Conservation (phyloP, 2,113 vertebrate genomes). For the Semnornis frantzii region DNA sequence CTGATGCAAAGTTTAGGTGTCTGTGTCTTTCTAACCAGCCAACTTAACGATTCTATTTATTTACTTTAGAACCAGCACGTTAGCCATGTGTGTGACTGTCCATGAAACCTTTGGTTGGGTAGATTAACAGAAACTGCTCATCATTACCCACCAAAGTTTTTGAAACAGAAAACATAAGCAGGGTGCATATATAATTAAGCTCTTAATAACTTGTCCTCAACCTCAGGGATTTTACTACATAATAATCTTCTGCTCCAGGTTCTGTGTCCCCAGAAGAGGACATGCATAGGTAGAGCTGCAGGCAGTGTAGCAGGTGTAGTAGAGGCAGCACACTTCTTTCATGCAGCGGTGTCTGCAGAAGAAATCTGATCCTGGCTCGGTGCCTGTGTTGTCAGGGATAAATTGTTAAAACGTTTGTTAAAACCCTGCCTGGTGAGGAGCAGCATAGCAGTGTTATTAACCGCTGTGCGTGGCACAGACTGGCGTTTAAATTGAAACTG, state of each 20-base stretch:
- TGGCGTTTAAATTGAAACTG: fast-evolving
- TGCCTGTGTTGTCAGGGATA: neutral
- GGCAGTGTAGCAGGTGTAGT: fast-evolving
- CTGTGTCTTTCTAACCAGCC: neutral
- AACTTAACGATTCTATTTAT: neutral
- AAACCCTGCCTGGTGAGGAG: neutral
- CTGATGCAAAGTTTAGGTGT: neutral
- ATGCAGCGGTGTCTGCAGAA: neutral
- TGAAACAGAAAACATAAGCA: neutral
- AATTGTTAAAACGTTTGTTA: neutral
- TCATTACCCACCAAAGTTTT: neutral
- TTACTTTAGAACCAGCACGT: neutral
- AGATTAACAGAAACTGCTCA: neutral
- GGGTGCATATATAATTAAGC: neutral
- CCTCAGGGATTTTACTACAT: neutral
- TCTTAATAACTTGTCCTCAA: neutral
- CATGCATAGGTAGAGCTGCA: neutral
- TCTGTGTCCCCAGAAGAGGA: neutral
- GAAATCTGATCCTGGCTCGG: neutral
- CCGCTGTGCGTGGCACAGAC: neutral
- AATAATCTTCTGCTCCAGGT: neutral
- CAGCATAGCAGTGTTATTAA: neutral
- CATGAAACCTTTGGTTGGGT: neutral
- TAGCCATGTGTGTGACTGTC: neutral
- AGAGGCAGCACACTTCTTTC: neutral